Evolutionary conservation across 2,888 invertebrate genomes (phyloP).

Genomic region (Volucella inanis): DNA sequence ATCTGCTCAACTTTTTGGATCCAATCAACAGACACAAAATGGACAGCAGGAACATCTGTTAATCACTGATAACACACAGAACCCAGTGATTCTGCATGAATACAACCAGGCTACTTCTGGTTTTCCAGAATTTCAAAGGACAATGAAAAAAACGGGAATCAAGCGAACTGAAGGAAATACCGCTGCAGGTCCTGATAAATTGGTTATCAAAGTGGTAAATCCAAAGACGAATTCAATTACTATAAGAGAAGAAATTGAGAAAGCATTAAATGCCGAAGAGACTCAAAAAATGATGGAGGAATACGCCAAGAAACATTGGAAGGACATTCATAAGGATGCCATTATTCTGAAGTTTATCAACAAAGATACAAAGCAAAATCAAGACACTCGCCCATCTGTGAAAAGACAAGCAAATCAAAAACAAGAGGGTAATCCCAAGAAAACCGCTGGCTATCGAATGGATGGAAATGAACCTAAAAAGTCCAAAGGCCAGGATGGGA

Average conservation of each 20-base stretch:
- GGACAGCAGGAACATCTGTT: background rate
- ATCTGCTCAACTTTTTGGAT: background rate
- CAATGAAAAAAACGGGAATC: background rate
- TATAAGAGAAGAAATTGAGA: constrained; percentile 80
- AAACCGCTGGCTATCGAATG: background rate
- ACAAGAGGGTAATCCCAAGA: background rate
- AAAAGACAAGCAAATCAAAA: constrained; percentile 50
- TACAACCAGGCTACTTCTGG: constrained; percentile 49
- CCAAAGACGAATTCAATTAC: constrained; percentile 79
- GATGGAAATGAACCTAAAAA: background rate
- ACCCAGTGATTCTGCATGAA: constrained; percentile 50
- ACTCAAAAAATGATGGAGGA: constrained; percentile 78
- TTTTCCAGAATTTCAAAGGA: background rate
- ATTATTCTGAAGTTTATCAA: constrained; percentile 61
- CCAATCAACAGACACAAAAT: background rate
- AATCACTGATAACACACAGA: constrained; percentile 35
- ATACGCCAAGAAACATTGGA: constrained; percentile 76
- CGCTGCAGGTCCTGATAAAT: constrained; percentile 40
- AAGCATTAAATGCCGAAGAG: constrained; percentile 79
- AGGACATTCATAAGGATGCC: constrained; percentile 45
- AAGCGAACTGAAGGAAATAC: background rate
- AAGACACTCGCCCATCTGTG: constrained; percentile 54
- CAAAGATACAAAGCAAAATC: constrained; percentile 1
- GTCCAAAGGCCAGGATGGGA: background rate
- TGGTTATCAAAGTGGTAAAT: constrained; percentile 75